Evolutionary conservation across 2,113 vertebrate species (phyloP).

Genomic region (Pygoscelis adeliae): DNA sequence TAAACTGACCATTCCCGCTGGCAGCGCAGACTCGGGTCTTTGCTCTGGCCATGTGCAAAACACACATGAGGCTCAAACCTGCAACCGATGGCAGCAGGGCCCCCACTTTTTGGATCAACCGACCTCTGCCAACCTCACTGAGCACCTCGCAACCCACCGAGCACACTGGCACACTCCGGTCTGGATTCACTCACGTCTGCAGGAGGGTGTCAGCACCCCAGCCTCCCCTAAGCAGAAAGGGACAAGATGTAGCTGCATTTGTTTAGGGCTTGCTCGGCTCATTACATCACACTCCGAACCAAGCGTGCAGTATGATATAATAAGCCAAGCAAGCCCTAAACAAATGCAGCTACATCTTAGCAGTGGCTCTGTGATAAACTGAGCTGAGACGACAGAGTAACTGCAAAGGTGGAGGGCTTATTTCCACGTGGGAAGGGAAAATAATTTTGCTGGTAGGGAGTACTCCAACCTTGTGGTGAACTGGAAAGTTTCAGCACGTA

Average conservation of each 20-base stretch:
- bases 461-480: background rate
- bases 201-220: background rate
- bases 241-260: background rate
- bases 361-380: background rate
- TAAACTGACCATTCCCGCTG: background rate
- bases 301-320: no score
- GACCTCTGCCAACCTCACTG: background rate
- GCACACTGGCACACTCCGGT: background rate
- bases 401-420: background rate
- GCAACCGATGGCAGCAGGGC: background rate
- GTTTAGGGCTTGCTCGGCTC: no score
- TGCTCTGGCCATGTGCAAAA: background rate
- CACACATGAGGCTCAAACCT: background rate
- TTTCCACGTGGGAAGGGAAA: background rate
- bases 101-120: background rate
- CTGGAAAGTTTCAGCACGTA: background rate
- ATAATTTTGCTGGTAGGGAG: background rate
- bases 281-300: no score
- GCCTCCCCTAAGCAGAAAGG: background rate
- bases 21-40: background rate
- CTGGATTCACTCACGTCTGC: background rate
- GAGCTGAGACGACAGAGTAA: background rate
- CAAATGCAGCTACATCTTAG: background rate
- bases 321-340: background rate
- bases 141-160: background rate